Percentiles rank a stretch among this genome's conserved stretches.
These are phyloP conservation scores for Halocaridina rubra DNA, from an alignment of 2,888 invertebrate species.

Conservation along the genomic window DNA sequence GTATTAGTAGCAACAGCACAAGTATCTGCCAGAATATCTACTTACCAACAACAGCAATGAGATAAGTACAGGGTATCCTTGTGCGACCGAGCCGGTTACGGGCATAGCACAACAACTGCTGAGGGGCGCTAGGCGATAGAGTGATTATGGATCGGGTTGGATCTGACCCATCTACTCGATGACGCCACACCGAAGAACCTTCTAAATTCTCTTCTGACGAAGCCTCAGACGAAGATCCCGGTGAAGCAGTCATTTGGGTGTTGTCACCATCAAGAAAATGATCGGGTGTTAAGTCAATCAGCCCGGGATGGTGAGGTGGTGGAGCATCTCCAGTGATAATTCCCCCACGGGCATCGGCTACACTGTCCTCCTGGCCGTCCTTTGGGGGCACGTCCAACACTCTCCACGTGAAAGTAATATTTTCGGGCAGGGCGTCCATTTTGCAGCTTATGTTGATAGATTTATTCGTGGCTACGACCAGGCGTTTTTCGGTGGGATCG, in stretches of 20 bases:
- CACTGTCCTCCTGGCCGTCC: background rate
- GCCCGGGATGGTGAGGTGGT: constrained; percentile 15
- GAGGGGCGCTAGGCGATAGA: constrained; percentile 22
- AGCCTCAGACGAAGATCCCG: background rate
- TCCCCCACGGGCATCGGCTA: constrained; percentile 30
- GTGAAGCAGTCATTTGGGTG: background rate
- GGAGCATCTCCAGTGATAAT: constrained; percentile 51
- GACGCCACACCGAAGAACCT: background rate
- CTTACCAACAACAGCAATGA: constrained; percentile 28
- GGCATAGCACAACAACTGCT: constrained; percentile 46
- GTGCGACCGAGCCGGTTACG: constrained; percentile 28
- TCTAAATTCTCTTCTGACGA: background rate
- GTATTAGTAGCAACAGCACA: no score
- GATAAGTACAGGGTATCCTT: constrained; percentile 28
- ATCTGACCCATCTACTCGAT: background rate
- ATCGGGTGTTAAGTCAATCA: constrained; percentile 46
- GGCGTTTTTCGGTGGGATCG: background rate
- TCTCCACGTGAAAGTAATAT: constrained; percentile 36
- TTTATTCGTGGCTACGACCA: constrained; percentile 43
- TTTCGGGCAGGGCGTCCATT: constrained; percentile 42
- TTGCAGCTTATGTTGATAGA: constrained; percentile 45
- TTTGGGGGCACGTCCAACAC: constrained; percentile 8
- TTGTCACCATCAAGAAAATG: background rate
- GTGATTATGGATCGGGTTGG: constrained; percentile 12
- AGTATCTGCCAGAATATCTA: no score